Evolutionary conservation across 1,140 invertebrate genomes (phyloP), one percentile per base, ranked within the genome.

Genomic region (Hestina assimilis): DNA sequence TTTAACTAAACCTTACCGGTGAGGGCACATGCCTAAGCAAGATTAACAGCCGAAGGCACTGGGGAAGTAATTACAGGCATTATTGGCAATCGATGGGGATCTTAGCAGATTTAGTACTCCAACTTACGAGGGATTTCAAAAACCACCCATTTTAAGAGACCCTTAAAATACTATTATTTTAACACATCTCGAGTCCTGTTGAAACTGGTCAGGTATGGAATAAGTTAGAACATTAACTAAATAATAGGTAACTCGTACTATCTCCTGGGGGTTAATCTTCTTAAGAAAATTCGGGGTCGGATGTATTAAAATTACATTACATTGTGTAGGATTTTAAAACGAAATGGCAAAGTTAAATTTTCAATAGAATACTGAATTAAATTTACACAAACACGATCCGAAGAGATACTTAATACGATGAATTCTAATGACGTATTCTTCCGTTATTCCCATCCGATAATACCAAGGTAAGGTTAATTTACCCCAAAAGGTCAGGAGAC

Each of bases 71-170:
- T 73, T 70, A 73, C 70, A 48, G 62, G 54, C 67, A 70, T 70
- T 73, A 73, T 73, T 73, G 64, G 59, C 70, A 70, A 66, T 68
- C 64, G 70, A 73, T 73, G 61, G 61, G 67, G 62, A 66, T 69
- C 63, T 59, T 50, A 56, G 47, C 59, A 67, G 69, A 72, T 72
- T 69, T 72, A 72, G 66, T 72, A 59, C 66, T 63, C 48, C 38
- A 66, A 58, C 56, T 64, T 52, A 43, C 57, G 61, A 58, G 59
- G 59, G 60, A 64, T 66, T 69, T 66, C 57, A 62, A 59, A 66
- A 63, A 53, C 51, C 56, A 66, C 38, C 66, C 66, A 69, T 29
- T 52, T 58, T 58, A 56, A 42, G 1, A 23, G 35, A 60, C 45
- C 29, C 33, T 24, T 14, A 24, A 24, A 7, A 20, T 19, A 20